Base-by-base conservation (phyloP, 2,797 vertebrate species). In the Sardinella longiceps region DNA sequence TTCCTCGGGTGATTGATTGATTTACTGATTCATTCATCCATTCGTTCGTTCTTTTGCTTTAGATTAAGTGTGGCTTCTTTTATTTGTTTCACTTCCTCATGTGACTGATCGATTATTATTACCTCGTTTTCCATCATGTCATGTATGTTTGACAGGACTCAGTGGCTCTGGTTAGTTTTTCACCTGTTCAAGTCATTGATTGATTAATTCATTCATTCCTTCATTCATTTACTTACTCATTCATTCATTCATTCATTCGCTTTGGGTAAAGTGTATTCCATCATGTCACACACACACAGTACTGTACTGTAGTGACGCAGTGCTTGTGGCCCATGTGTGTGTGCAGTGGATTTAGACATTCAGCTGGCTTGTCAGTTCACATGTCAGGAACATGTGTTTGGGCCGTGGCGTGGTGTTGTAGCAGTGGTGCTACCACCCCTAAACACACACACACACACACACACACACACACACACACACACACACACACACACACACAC, bases 381-480 rank as follows among this genome's bases (percentile, higher is more conserved):
- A 84, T 50, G 80, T 81, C 81, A 43, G 70, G 70, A 77, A 70
- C 37, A 77, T 77, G 70, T 77, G 37, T 43, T 77, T 77, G 70
- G 33, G 70, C 33, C 33, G 1, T 20, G 37, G 70, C 33, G 1
- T 20, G 37, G 70, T 9, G 7, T 43, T 37, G 6, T 18, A 77
- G 70, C 37, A 23, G 39, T 56, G 14, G 53, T 25, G 39, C 30
- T 30, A 5, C 66, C 4, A 5, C 5, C 11, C 66, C 5, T n/a
- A 15, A 23, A 7, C 56, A 18, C 56, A 18, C 56, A 2, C 51
- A 56, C 5, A 51, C 48, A 51, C 48, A 51, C 48, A 51, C 48
- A 51, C 48, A 51, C 48, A 53, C 51, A 53, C 51, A 58, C 56
- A 58, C 56, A 58, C 56, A 58, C 56, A 58, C 56, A 58, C 56